A percentile compares a stretch with the other conserved stretches of the same genome.
These are phyloP conservation scores for Drosophila grimshawi DNA, from an alignment of 1,140 invertebrate genomes.

Conservation along the genomic window DNA sequence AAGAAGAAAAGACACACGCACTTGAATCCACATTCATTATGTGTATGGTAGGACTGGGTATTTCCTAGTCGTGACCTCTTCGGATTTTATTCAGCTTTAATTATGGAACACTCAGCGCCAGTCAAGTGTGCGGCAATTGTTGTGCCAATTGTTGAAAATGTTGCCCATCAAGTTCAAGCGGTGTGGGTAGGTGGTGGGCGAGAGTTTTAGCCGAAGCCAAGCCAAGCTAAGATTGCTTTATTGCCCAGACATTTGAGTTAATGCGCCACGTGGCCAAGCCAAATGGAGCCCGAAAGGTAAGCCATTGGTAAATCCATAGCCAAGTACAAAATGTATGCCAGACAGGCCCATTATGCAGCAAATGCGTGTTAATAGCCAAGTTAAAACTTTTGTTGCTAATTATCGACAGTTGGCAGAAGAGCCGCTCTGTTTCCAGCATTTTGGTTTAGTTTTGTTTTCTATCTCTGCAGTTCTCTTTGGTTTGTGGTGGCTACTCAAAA, in stretches of 20 bases:
- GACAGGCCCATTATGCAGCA: conserved; percentile 77
- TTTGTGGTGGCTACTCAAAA: conserved; percentile 27
- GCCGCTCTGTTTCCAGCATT: conserved; percentile 20
- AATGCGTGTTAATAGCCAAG: conserved; percentile 69
- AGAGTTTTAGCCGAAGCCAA: conserved; percentile 56
- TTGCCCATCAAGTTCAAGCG: conserved; percentile 57
- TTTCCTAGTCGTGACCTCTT: neutral
- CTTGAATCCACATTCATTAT: too few relatives aligned
- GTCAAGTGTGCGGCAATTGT: conserved; percentile 70
- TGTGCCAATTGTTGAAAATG: conserved; percentile 42
- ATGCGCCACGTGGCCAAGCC: conserved; percentile 24
- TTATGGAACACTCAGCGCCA: conserved; percentile 69
- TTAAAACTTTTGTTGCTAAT: conserved; percentile 77
- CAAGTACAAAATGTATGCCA: conserved; percentile 58
- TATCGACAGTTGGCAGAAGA: conserved; percentile 70
- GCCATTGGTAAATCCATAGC: neutral
- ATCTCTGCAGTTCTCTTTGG: conserved; percentile 27
- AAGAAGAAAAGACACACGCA: too few relatives aligned
- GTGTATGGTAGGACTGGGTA: neutral
- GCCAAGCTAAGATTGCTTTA: conserved; percentile 50
- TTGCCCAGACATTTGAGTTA: conserved; percentile 37
- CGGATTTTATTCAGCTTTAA: conserved; percentile 50
- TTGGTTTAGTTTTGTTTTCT: conserved; percentile 25
- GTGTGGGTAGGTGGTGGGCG: neutral
- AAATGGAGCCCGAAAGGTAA: conserved; percentile 9